Conservation (phyloP, 2,888 invertebrate species). For the Liopterus haemorrhoidalis region DNA sequence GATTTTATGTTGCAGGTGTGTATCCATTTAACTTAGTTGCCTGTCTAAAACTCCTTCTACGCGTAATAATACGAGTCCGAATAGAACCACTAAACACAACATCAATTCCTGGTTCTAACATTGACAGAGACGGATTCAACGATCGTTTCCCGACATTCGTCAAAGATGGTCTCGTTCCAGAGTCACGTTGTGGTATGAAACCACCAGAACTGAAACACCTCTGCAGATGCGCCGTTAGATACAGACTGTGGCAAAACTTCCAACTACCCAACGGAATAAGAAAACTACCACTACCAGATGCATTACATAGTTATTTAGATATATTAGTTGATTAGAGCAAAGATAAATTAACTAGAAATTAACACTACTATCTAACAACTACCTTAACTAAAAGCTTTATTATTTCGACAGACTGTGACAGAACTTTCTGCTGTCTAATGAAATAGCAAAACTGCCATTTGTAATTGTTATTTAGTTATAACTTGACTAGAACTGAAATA, state of each 20-base stretch:
- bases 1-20: no score
- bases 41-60: conserved; percentile 62
- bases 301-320: conserved; percentile 66
- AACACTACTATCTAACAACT: no score
- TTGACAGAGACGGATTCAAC: conserved; percentile 31
- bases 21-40: conserved; percentile 66
- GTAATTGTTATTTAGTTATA: no score
- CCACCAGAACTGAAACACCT: conserved; percentile 72
- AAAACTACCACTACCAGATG: conserved; percentile 59
- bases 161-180: conserved; percentile 55
- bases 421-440: no score
- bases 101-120: conserved; percentile 36
- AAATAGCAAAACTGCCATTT: no score
- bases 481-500: no score
- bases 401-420: no score
- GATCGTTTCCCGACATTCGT: conserved; percentile 49
- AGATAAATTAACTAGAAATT: no score
- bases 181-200: conserved; percentile 54
- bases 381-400: no score
- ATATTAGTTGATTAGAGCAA: conserved; percentile 65
- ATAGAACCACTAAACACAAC: conserved; percentile 47
- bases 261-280: conserved; percentile 70
- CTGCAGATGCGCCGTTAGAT: conserved; percentile 64
- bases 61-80: conserved; percentile 56
- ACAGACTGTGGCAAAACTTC: conserved; percentile 60